A percentile compares a stretch with the other conserved stretches of the same genome.
Evolutionary conservation across 2,797 vertebrate genomes (phyloP).

Genomic region (Enteromius viviparus): DNA sequence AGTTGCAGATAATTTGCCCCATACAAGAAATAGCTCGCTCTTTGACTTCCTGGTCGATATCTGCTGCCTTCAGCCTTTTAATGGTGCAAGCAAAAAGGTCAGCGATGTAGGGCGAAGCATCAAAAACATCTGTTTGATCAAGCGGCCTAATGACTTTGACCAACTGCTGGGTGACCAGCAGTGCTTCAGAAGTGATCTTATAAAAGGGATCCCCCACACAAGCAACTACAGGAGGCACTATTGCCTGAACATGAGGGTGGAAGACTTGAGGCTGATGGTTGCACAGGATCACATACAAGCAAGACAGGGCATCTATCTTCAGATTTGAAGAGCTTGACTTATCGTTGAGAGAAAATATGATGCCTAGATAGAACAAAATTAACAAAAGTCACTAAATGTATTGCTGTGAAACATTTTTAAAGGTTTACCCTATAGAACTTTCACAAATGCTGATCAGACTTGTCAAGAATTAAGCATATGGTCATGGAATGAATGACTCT

Average conservation of each 20-base stretch:
- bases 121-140: slow-evolving; percentile 89
- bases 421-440: not conserved
- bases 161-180: slow-evolving; percentile 97
- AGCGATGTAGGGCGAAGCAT: slow-evolving; percentile 93
- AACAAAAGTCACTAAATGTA: not conserved
- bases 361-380: slow-evolving; percentile 78
- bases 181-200: slow-evolving; percentile 98
- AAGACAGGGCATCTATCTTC: slow-evolving; percentile 96
- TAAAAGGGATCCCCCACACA: slow-evolving; percentile 98
- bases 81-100: slow-evolving; percentile 97
- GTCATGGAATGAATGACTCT: slow-evolving; percentile 18
- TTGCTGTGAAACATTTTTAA: not conserved
- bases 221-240: slow-evolving; percentile 95
- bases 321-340: slow-evolving; percentile 99
- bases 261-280: slow-evolving; percentile 96
- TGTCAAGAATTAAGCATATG: slow-evolving; percentile 1
- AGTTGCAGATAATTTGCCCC: slow-evolving; percentile 98
- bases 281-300: slow-evolving; percentile 96
- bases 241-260: slow-evolving; percentile 95
- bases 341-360: slow-evolving; percentile 98
- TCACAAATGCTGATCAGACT: not conserved
- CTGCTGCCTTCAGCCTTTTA: slow-evolving; percentile 94
- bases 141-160: slow-evolving; percentile 97
- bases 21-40: slow-evolving; percentile 98
- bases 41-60: slow-evolving; percentile 99